Conservation (phyloP, 2,797 vertebrate species). For the Champsocephalus esox region DNA sequence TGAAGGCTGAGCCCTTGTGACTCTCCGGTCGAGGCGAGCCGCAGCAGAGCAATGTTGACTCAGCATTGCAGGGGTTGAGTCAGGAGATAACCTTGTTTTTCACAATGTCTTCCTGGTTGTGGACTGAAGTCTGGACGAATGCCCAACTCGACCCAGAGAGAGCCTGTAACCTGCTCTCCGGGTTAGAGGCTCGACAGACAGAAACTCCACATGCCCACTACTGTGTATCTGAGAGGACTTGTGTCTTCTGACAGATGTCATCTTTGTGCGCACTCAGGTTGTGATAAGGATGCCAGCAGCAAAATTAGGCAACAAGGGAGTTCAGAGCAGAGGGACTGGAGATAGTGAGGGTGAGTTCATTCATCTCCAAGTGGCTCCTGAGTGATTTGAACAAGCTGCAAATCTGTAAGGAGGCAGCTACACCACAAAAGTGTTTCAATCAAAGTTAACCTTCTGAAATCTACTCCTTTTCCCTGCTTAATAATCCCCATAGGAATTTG, state of each 20-base stretch:
- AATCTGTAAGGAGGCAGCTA: neutral
- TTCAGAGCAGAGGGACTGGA: constrained; percentile 24
- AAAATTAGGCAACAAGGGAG: constrained; percentile 48
- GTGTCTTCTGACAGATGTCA: constrained; percentile 27
- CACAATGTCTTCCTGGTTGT: constrained; percentile 54
- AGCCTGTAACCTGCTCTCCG: constrained; percentile 33
- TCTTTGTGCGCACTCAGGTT: constrained; percentile 30
- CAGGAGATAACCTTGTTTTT: constrained; percentile 81
- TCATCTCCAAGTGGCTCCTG: constrained; percentile 31
- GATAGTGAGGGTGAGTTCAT: constrained; percentile 19
- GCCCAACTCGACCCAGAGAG: constrained; percentile 29
- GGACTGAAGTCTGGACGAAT: constrained; percentile 42
- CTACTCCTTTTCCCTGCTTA: neutral
- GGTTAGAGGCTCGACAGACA: constrained; percentile 3
- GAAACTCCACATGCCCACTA: constrained; percentile 11
- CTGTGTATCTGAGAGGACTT: constrained; percentile 13
- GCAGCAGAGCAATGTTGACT: constrained; percentile 68
- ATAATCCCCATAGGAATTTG: neutral
- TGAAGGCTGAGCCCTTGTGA: constrained; percentile 76
- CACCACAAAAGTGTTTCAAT: neutral
- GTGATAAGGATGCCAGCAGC: constrained; percentile 37
- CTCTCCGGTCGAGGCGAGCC: constrained; percentile 42
- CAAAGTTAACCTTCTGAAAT: neutral
- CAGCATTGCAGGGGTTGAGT: constrained; percentile 69
- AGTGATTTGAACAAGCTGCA: constrained; percentile 14